Base-by-base conservation (phyloP, 1,140 invertebrate genomes). In the Oryctes rhinoceros region DNA sequence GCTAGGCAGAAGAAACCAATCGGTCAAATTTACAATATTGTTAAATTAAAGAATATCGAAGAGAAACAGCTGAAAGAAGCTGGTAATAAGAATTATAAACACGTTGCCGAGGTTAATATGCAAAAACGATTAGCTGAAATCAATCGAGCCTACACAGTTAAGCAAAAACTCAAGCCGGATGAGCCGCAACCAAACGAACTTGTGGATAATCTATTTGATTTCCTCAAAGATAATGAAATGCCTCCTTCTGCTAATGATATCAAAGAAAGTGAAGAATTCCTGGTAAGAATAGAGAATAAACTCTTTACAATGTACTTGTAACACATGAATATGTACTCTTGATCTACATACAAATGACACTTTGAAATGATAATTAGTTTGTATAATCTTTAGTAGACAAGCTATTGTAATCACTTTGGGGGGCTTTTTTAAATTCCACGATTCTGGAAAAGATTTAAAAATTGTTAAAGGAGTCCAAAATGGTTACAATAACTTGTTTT, bases 71-170 rank as follows among this genome's bases (percentile, higher is more conserved):
- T 94, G 59, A 91, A 91, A 80, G 90, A 91, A 83, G 89, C 91
- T 85, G 92, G 92, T 78, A 90, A 91, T 76, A 92, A 91, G 84
- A 91, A 93, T 82, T 92, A 90, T 79, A 91, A 91, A 83, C 89
- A 92, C 85, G 91, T 92, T 80, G 94, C 94, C 10, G 93, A 95
- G 83, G 89, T 90, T 85, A 91, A 93, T 81, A 93, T 93, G 84
- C 90, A 91, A 82, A 91, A 93, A 87, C 90, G 94, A 82, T 87
- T 94, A 78, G 87, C 88, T 13, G 92, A 93, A 82, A 84, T 94
- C 18, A 91, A 94, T 86, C 87, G 88, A 81, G 86, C 92, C 79
- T 85, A 84, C 78, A 81, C 53, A 49, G 80, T 80, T 76, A 85
- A 82, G 84, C 37, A 83, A 79, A 88, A 90, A 77, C 48, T 82